These are phyloP conservation scores for Matsumurasca onukii DNA, from an alignment of 1,140 invertebrate species.

Conservation along the genomic window DNA sequence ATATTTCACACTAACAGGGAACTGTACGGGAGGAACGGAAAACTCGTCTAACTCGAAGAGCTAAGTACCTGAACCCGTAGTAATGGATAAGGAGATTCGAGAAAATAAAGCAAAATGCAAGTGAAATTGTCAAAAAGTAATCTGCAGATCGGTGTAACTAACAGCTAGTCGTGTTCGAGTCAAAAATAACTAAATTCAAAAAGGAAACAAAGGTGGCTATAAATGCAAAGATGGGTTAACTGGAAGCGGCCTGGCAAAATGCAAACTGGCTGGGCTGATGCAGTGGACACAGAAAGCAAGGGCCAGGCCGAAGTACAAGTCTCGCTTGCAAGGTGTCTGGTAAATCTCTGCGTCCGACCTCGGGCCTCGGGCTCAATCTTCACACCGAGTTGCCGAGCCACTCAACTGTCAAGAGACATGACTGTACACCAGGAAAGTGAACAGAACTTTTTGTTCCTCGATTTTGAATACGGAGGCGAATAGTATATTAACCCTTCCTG, in stretches of 20 bases:
- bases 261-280: slow-evolving; percentile 24
- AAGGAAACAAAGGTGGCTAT: slow-evolving; percentile 11
- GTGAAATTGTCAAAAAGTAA: slow-evolving; percentile 13
- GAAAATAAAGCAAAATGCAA: slow-evolving; percentile 23
- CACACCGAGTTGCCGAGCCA: no score
- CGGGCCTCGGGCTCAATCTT: not conserved
- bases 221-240: slow-evolving; percentile 19
- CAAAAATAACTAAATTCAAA: slow-evolving; percentile 6
- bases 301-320: no score
- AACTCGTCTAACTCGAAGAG: slow-evolving; percentile 15
- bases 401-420: no score
- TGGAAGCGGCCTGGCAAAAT: slow-evolving; percentile 20
- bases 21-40: no score
- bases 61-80: not conserved
- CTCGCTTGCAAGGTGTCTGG: no score
- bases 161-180: slow-evolving; percentile 16
- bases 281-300: slow-evolving; percentile 27
- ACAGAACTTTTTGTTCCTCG: no score
- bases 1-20: slow-evolving; percentile 26
- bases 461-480: no score
- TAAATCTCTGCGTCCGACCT: not conserved
- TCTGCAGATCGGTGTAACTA: not conserved
- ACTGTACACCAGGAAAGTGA: no score
- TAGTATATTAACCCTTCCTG: no score
- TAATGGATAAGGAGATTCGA: not conserved